phyloP scores from a whole-genome alignment of 2,113 vertebrate genomes.

The Larimichthys polyactis region DNA sequence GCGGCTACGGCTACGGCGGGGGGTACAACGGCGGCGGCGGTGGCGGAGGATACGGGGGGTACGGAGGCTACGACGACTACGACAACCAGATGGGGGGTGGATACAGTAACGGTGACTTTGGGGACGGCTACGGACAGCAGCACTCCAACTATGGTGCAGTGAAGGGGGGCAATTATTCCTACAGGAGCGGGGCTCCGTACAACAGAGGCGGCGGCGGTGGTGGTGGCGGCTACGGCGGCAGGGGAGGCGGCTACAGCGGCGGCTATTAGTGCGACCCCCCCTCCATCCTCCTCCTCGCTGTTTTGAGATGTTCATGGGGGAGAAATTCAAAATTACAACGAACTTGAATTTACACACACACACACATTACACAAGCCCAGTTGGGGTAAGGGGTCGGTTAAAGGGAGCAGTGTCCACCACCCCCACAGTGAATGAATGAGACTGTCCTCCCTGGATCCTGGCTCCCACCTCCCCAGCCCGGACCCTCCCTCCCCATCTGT shows the following conservation, averaged over 20 bases:
- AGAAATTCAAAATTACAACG: constrained; percentile 54
- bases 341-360: constrained; percentile 68
- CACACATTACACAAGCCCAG: constrained; percentile 37
- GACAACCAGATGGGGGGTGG: constrained; percentile 85
- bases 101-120: constrained; percentile 88
- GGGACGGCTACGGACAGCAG: constrained; percentile 93
- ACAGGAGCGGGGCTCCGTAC: constrained; percentile 90
- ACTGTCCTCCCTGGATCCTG: constrained; percentile 50
- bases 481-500: constrained; percentile 59
- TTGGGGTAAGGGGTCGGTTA: constrained; percentile 39
- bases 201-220: constrained; percentile 85
- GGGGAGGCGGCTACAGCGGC: constrained; percentile 78
- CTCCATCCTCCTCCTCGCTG: too few species aligned
- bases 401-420: constrained; percentile 62
- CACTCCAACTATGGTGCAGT: constrained; percentile 93
- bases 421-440: constrained; percentile 71
- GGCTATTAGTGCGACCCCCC: constrained; percentile 66
- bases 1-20: constrained; percentile 85
- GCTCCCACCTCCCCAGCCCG: constrained; percentile 31
- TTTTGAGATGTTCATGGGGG: constrained; percentile 54
- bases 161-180: constrained; percentile 89
- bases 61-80: constrained; percentile 88
- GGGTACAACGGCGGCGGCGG: constrained; percentile 74
- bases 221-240: constrained; percentile 71
- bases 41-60: constrained; percentile 76